Percentiles rank a stretch among this genome's conserved stretches.
Evolutionary conservation across 2,797 vertebrate species (phyloP).

Genomic region (Oryzias sinensis): DNA sequence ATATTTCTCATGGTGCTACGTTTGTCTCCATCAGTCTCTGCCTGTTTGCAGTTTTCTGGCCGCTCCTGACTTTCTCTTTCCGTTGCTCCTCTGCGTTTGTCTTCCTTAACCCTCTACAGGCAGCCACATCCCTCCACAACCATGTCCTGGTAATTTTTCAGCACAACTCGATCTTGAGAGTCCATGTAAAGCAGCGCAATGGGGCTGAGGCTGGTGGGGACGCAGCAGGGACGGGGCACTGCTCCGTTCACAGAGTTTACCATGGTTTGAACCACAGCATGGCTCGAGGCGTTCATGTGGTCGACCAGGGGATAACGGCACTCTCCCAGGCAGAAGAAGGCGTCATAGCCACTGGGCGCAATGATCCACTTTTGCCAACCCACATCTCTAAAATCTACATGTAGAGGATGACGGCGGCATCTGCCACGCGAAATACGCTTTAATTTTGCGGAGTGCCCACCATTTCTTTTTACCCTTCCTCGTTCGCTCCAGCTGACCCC

Average conservation of each 20-base stretch:
- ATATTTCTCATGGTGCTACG: constrained; percentile 29
- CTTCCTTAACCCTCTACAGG: constrained; percentile 62
- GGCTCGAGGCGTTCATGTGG: constrained; percentile 87
- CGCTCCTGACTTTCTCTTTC: constrained; percentile 17
- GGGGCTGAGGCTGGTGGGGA: constrained; percentile 83
- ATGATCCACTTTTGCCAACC: constrained; percentile 88
- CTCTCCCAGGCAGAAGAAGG: constrained; percentile 85
- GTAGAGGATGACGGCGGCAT: constrained; percentile 82
- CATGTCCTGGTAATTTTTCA: constrained; percentile 88
- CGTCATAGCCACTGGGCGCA: constrained; percentile 83
- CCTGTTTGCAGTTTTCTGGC: constrained; percentile 31
- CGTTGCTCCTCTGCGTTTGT: constrained; percentile 16
- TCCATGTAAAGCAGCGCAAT: constrained; percentile 85
- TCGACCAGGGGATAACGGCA: constrained; percentile 85
- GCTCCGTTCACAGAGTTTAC: constrained; percentile 84
- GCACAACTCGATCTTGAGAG: constrained; percentile 81
- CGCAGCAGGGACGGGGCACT: constrained; percentile 82
- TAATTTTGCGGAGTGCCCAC: constrained; percentile 75
- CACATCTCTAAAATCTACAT: constrained; percentile 86
- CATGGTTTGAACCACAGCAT: constrained; percentile 86
- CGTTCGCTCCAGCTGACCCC: constrained; percentile 56
- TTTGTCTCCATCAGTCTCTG: constrained; percentile 35
- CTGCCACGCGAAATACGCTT: constrained; percentile 76
- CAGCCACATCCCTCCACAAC: constrained; percentile 87
- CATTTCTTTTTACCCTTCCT: constrained; percentile 79